A percentile compares a stretch with the other conserved stretches of the same genome.
phyloP scores from a whole-genome alignment of 2,888 invertebrate genomes.

The Lithophane ornitopus region DNA sequence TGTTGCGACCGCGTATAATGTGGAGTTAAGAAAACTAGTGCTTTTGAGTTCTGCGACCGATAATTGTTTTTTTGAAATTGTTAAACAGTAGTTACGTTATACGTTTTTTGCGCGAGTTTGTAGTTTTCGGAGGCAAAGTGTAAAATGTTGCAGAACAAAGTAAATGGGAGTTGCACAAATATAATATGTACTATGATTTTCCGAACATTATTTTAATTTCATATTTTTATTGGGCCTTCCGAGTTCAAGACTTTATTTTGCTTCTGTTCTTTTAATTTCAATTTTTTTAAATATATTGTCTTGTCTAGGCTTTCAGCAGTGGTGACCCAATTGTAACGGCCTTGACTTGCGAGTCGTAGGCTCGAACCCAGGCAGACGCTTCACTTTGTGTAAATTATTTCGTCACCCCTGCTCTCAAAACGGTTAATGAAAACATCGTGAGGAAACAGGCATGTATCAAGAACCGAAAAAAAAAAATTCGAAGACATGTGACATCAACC shows the following conservation, averaged over 20 bases:
- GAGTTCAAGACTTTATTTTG: not conserved
- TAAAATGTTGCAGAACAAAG: not conserved
- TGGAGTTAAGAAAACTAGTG: constrained; percentile 46
- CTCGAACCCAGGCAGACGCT: too few species aligned
- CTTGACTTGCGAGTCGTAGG: too few species aligned
- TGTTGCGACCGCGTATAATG: constrained; percentile 35
- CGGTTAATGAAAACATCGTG: too few species aligned
- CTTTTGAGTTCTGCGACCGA: not conserved
- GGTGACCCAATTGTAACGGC: too few species aligned
- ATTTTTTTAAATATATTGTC: too few species aligned
- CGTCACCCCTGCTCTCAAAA: too few species aligned
- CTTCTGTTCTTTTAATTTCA: not conserved
- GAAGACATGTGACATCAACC: too few species aligned
- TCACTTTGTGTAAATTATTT: too few species aligned
- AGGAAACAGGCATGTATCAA: too few species aligned
- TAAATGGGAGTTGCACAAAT: not conserved
- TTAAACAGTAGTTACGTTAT: not conserved
- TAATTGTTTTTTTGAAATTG: constrained; percentile 27
- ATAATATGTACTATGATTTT: not conserved
- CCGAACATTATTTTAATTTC: not conserved
- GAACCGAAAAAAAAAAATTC: too few species aligned
- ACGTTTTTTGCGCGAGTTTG: not conserved
- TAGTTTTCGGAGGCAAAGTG: not conserved
- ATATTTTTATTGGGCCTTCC: not conserved
- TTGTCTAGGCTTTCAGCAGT: too few species aligned